A percentile compares a stretch with the other conserved stretches of the same genome.
These are phyloP conservation scores for Phyllopteryx taeniolatus DNA, from an alignment of 2,113 vertebrate genomes.

Conservation along the genomic window DNA sequence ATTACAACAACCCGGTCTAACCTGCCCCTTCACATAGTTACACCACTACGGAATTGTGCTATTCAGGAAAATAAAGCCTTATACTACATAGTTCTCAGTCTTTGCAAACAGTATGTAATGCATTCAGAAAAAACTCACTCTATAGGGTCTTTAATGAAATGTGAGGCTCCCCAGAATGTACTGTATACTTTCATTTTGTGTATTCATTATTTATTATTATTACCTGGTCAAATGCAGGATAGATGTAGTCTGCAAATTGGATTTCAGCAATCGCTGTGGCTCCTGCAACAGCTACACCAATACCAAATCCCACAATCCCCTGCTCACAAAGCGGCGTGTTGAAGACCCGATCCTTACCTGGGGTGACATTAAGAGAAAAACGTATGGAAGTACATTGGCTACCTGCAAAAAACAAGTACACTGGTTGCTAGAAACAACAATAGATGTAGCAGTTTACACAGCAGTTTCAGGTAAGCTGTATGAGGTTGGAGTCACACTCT, in stretches of 20 bases:
- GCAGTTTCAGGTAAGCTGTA: background rate
- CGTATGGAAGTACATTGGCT: background rate
- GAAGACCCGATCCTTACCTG: constrained; percentile 96
- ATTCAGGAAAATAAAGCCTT: too few relatives aligned
- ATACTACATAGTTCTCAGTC: too few relatives aligned
- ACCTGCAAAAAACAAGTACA: background rate
- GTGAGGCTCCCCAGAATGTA: background rate
- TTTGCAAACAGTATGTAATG: too few relatives aligned
- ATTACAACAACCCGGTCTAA: too few relatives aligned
- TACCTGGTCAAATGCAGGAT: constrained; percentile 97
- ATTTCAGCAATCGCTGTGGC: constrained; percentile 97
- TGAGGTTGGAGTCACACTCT: background rate
- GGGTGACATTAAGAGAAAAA: background rate
- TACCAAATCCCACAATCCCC: constrained; percentile 97
- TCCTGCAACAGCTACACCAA: constrained; percentile 87
- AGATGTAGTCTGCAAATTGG: constrained; percentile 99
- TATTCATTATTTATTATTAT: background rate
- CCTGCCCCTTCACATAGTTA: too few relatives aligned
- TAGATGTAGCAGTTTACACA: background rate
- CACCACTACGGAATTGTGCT: too few relatives aligned
- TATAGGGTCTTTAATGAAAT: background rate
- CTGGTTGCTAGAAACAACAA: background rate
- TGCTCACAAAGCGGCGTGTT: constrained; percentile 98
- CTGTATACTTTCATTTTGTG: background rate
- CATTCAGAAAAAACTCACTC: too few relatives aligned